phyloP scores from a whole-genome alignment of 2,797 vertebrate genomes.

The Enteromius thamalakanensis region DNA sequence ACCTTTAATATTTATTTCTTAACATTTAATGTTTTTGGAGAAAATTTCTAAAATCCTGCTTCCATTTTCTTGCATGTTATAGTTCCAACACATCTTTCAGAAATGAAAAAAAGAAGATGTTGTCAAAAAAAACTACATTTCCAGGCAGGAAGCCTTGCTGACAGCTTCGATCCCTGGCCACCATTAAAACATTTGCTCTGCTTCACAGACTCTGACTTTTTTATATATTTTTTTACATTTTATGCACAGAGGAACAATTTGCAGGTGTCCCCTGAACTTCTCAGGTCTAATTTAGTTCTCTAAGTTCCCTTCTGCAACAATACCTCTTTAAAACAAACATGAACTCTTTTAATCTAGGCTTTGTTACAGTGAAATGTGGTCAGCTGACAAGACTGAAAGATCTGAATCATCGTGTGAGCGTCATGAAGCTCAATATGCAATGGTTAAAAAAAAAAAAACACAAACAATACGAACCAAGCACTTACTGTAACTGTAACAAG shows the following conservation, averaged over 20 bases:
- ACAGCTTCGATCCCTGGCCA: conserved; percentile 80
- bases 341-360: conserved; percentile 1
- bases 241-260: conserved; percentile 70
- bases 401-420: conserved; percentile 10
- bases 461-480: not conserved
- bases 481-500: not conserved
- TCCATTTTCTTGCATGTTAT: conserved; percentile 56
- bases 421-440: not conserved
- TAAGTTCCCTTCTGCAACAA: conserved; percentile 25
- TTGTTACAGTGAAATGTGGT: conserved; percentile 1
- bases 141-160: conserved; percentile 78
- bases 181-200: conserved; percentile 83
- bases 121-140: conserved; percentile 68
- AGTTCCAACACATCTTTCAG: conserved; percentile 56
- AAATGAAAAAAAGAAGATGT: conserved; percentile 65
- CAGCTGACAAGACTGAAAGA: conserved; percentile 13
- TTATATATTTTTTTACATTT: conserved; percentile 61
- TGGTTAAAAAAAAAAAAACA: not conserved
- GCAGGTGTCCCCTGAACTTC: conserved; percentile 76
- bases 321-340: conserved; percentile 14
- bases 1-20: conserved; percentile 77
- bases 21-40: conserved; percentile 68
- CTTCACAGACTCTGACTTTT: conserved; percentile 78
- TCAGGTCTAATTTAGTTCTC: conserved; percentile 46
- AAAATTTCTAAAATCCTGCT: conserved; percentile 68